phyloP scores from a whole-genome alignment of 2,888 invertebrate genomes.

The Encarsia formosa region DNA sequence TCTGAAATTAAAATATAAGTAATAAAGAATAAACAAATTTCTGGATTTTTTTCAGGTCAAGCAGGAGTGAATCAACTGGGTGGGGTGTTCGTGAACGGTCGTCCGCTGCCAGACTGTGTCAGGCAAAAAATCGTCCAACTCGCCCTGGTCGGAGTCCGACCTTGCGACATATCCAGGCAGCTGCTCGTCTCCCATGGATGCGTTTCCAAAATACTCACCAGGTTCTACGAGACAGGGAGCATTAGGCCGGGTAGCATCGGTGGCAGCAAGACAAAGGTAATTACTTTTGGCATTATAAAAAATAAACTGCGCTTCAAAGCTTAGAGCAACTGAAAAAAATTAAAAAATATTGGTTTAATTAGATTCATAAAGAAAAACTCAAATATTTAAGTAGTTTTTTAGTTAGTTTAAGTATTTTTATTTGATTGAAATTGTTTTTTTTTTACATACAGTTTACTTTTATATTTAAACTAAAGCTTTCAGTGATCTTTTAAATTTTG shows the following conservation, averaged over 20 bases:
- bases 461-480: no score
- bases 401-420: no score
- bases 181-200: slow-evolving; percentile 95
- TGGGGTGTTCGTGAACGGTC: slow-evolving; percentile 94
- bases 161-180: slow-evolving; percentile 95
- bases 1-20: background rate
- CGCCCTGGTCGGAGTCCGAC: slow-evolving; percentile 88
- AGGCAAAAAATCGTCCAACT: slow-evolving; percentile 90
- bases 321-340: no score
- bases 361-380: no score
- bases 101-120: slow-evolving; percentile 93
- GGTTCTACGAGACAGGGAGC: slow-evolving; percentile 95
- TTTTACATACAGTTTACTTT: no score
- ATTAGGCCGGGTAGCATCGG: slow-evolving; percentile 93
- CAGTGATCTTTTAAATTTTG: no score
- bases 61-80: slow-evolving; percentile 96
- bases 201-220: slow-evolving; percentile 92
- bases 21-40: no score
- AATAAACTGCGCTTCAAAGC: no score
- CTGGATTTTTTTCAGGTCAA: slow-evolving; percentile 75
- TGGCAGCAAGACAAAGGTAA: slow-evolving; percentile 91
- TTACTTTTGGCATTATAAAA: no score
- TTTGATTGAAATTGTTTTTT: no score
- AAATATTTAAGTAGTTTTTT: no score
- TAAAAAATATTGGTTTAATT: no score